A percentile compares a stretch with the other conserved stretches of the same genome.
phyloP scores from a whole-genome alignment of 37 sponge, comb jelly and placozoan genomes.

The Ephydatia muelleri region DNA sequence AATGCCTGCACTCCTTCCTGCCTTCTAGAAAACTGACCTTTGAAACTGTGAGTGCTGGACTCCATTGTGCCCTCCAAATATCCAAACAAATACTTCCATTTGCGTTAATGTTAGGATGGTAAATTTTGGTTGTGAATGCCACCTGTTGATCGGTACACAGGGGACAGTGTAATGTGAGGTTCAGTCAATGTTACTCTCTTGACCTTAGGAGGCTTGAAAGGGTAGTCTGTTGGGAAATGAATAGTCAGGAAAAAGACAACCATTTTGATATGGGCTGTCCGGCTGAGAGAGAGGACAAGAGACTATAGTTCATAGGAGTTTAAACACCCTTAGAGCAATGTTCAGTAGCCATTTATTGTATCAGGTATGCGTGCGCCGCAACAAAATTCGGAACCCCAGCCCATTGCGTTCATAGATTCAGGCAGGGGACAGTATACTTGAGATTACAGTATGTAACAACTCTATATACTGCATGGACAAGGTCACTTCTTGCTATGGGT shows the following conservation, averaged over 20 bases:
- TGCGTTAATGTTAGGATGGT: constrained; percentile 95
- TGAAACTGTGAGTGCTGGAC: constrained; percentile 70
- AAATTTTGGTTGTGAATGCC: constrained; percentile 92
- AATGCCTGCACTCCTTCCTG: no score
- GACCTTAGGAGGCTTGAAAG: constrained; percentile 93
- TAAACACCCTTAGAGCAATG: no score
- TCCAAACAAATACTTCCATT: constrained; percentile 98
- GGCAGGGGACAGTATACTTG: no score
- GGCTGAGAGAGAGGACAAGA: constrained; percentile 33
- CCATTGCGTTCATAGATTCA: no score
- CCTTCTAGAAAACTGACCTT: constrained; percentile 32
- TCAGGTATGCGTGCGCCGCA: no score
- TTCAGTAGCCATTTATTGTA: no score
- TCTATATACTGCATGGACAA: no score
- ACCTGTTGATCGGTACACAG: constrained; percentile 34
- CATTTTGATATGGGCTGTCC: constrained; percentile 86
- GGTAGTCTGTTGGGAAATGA: constrained; percentile 97
- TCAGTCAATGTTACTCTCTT: not conserved
- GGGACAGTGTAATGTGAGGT: not conserved
- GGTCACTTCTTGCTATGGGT: no score
- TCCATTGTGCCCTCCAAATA: constrained; percentile 95
- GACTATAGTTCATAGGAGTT: not conserved
- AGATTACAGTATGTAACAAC: no score
- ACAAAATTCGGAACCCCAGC: no score
- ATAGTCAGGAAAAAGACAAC: constrained; percentile 96